These are phyloP conservation scores for Phenganax stokvisi DNA, from an alignment of 92 coral and sea anemone species.

Conservation along the genomic window DNA sequence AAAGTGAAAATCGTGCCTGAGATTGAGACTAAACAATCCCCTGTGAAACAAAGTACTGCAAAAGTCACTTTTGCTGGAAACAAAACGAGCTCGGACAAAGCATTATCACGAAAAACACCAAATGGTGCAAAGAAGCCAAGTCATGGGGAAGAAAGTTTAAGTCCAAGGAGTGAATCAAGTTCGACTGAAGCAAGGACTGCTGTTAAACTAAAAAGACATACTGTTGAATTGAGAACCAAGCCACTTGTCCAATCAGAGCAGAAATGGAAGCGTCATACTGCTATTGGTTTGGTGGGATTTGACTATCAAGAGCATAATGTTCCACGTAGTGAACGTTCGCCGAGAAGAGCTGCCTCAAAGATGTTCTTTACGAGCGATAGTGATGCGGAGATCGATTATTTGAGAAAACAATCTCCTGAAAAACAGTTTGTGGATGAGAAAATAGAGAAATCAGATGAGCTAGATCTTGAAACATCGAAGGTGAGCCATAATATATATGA, in stretches of 20 bases:
- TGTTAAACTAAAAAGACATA: constrained; percentile 54
- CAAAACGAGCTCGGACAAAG: constrained; percentile 15
- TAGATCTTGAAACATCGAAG: constrained; percentile 13
- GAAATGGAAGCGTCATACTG: constrained; percentile 89
- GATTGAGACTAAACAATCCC: constrained; percentile 33
- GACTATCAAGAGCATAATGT: constrained; percentile 31
- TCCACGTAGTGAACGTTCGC: constrained; percentile 7
- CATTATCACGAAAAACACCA: constrained; percentile 1
- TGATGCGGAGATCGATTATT: constrained; percentile 24
- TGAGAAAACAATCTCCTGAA: constrained; percentile 32
- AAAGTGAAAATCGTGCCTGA: constrained; percentile 36
- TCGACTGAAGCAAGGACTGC: constrained; percentile 12
- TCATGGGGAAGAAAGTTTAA: neutral
- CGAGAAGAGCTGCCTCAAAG: constrained; percentile 12
- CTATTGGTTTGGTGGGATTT: constrained; percentile 71
- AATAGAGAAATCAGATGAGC: neutral
- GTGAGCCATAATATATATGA: neutral
- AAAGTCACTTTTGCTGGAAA: constrained; percentile 26
- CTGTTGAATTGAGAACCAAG: constrained; percentile 59
- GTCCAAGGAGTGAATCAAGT: constrained; percentile 32
- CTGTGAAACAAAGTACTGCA: constrained; percentile 22
- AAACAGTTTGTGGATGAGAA: constrained; percentile 28
- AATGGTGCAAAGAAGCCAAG: constrained; percentile 6
- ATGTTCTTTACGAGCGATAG: constrained; percentile 7
- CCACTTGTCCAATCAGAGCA: constrained; percentile 31